Evolutionary conservation across 1,140 invertebrate genomes (phyloP).

Genomic region (Pseudomyrmex flavicornis): DNA sequence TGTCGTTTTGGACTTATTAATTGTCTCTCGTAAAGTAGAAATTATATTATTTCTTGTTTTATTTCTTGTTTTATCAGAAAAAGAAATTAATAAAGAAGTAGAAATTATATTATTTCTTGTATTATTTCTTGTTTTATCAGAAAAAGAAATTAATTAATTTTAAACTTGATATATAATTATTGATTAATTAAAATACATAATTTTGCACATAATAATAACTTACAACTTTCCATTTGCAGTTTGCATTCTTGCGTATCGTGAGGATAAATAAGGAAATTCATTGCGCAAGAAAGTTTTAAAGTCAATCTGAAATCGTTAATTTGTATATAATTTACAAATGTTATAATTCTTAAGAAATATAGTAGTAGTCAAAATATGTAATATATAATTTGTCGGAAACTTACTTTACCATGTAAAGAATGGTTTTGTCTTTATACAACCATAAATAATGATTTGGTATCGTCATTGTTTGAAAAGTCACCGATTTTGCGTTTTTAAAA

Average conservation of each 20-base stretch:
- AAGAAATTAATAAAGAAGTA: too few relatives aligned
- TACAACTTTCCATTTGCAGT: conserved; percentile 95
- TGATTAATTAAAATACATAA: too few relatives aligned
- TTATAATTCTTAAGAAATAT: neutral
- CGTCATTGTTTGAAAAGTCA: conserved; percentile 97
- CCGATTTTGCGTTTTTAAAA: conserved; percentile 96
- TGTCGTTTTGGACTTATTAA: too few relatives aligned
- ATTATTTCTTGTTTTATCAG: too few relatives aligned
- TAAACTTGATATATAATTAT: too few relatives aligned
- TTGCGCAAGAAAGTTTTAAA: conserved; percentile 93
- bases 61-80: too few relatives aligned
- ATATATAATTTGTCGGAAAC: conserved; percentile 71
- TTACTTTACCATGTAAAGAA: conserved; percentile 94
- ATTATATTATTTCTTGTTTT: too few relatives aligned
- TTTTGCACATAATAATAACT: conserved; percentile 83
- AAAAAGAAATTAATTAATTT: too few relatives aligned
- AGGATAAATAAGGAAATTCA: conserved; percentile 96
- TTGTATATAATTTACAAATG: neutral
- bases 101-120: too few relatives aligned
- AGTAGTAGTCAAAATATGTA: neutral
- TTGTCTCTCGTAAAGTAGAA: too few relatives aligned
- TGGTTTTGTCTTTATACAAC: conserved; percentile 95
- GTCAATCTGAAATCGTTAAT: conserved; percentile 88
- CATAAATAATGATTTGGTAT: conserved; percentile 96
- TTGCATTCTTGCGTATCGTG: conserved; percentile 97